Evolutionary conservation across 2,888 invertebrate species (phyloP), one percentile per base, ranked within the genome.

Genomic region (Polymixis flavicincta): DNA sequence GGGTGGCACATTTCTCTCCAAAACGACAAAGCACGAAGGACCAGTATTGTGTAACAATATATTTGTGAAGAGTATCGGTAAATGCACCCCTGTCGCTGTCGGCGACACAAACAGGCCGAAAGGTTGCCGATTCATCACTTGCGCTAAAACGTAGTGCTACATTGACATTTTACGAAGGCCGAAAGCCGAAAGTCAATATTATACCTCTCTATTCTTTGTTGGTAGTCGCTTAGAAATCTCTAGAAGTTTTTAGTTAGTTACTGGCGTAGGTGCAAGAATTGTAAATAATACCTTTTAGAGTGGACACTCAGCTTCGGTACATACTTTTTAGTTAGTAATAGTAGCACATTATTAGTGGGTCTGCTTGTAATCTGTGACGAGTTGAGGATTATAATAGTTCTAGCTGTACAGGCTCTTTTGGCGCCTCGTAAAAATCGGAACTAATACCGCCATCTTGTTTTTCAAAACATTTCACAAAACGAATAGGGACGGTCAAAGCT

Each of bases 101-200:
- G 32, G 17, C 67, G 79, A 59, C 83, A 83, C 61, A 42, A 76
- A 50, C 37, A 71, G 65, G 70, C 61, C 61, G 57, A 80, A 59
- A 83, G 80, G 83, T 83, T 79, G 80, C 84, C 84, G 80, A 80
- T 83, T 67, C 84, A 80, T 83, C 83, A 78, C 73, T 54, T 48
- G 52, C 59, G 63, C 73, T 80, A 59, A 67, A 64, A 71, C 73
- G 71, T 55, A 79, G 32, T n/a, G 60, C 84, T 64, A 79, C 79
- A 48, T 37, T 79, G 83, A 79, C 80, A 80, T 79, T 80, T 79
- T 64, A 37, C 63, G 73, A 63, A 80, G 79, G 66, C 55, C 63
- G 73, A 74, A 55, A 72, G 73, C 63, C 63, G 45, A 79, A 68
- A 82, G 80, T 83, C 84, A 79, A 83, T 83, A 67, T 63, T 67